Evolutionary conservation across 2,797 vertebrate genomes (phyloP).

Genomic region (Poecilia picta): DNA sequence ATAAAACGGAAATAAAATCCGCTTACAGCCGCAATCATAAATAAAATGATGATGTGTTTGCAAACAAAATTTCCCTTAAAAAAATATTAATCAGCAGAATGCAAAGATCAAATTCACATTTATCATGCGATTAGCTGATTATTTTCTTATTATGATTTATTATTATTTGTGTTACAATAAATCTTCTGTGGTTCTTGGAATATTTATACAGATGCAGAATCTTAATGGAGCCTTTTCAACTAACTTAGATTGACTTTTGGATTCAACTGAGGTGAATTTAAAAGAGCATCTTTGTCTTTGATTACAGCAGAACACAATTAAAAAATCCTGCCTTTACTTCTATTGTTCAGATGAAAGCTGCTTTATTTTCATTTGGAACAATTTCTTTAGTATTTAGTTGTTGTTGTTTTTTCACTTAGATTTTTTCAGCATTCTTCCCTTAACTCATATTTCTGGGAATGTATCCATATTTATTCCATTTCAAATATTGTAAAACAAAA

Average conservation of each 20-base stretch:
- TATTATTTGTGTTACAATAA: not conserved
- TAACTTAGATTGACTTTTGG: constrained; percentile 27
- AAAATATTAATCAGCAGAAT: no score
- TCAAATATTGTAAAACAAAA: not conserved
- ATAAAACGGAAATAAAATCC: no score
- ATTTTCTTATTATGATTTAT: not conserved
- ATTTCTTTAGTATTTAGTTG: no score
- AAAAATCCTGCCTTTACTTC: constrained; percentile 25
- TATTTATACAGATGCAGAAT: constrained; percentile 2
- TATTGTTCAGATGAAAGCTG: constrained; percentile 14
- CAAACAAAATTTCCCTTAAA: no score
- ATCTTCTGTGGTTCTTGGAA: not conserved
- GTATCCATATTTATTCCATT: not conserved
- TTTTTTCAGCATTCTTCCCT: not conserved
- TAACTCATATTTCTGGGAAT: not conserved
- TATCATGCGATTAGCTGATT: no score
- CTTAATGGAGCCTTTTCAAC: constrained; percentile 2
- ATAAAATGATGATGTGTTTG: no score
- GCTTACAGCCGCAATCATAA: no score
- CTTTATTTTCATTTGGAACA: not conserved
- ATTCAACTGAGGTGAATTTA: constrained; percentile 21
- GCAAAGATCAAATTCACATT: no score
- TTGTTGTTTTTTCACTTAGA: not conserved
- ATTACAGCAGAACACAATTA: constrained; percentile 30
- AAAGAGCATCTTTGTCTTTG: constrained; percentile 42